Conservation (phyloP, 2,888 invertebrate species). For the Torymus auratus region DNA sequence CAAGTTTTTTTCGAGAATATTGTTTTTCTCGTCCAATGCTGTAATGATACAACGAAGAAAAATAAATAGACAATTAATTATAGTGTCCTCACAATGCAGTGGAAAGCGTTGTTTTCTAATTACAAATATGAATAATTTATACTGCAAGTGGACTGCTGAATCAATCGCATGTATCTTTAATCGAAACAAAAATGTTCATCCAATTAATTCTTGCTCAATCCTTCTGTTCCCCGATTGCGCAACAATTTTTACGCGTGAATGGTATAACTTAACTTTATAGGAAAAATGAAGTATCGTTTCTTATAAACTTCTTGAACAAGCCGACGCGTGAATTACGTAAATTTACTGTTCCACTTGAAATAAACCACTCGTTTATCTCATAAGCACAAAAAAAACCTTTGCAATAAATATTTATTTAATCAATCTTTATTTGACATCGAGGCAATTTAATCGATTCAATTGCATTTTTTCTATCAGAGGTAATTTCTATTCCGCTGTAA, state of each 20-base stretch:
- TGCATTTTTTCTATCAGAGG: neutral
- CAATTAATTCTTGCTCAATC: constrained; percentile 46
- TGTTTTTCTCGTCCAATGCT: no score
- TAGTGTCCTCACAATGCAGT: neutral
- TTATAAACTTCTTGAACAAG: constrained; percentile 3
- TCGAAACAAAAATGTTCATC: constrained; percentile 26
- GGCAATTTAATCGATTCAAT: neutral
- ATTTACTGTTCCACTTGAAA: constrained; percentile 10
- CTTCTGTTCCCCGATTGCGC: neutral
- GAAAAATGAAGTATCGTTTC: constrained; percentile 26
- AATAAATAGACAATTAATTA: constrained; percentile 27
- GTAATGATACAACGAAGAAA: neutral
- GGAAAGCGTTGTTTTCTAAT: constrained; percentile 44
- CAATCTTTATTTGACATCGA: constrained; percentile 3
- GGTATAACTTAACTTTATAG: neutral
- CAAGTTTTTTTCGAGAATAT: no score
- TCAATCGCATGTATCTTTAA: neutral
- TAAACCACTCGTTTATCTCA: constrained; percentile 27
- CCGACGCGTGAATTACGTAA: constrained; percentile 22
- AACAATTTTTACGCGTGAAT: constrained; percentile 6
- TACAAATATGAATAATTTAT: constrained; percentile 55
- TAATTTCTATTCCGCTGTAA: constrained; percentile 2
- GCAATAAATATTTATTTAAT: constrained; percentile 15
- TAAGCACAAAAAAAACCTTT: neutral
- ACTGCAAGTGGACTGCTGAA: neutral